Base-by-base conservation (phyloP, 2,888 invertebrate species). In the Noctua janthina region DNA sequence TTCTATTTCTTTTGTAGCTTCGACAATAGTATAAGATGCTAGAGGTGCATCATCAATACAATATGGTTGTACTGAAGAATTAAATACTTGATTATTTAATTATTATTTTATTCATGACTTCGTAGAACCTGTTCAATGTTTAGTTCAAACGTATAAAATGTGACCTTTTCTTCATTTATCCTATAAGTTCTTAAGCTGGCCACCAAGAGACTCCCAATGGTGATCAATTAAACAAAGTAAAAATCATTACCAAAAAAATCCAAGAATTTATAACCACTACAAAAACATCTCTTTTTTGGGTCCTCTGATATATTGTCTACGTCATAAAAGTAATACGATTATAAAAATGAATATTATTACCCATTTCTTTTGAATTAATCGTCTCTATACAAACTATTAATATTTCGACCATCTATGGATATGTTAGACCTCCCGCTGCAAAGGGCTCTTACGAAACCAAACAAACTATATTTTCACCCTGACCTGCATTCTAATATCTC, bases 371-470 rank as follows among this genome's bases (percentile, higher is more conserved):
- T 86, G 92, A 93, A 94, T 94, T 94, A 93, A 94, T 94, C 89
- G 92, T 90, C 85, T 88, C 87, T 89, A 90, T 91, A 92, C 90
- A 91, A 91, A 92, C 93, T 93, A 94, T 94, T 94, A 95, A 94
- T 94, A 94, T 93, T 93, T 94, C 91, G 91, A 91, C 92, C 91
- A 88, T 90, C 91, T 91, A 91, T 89, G 92, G 91, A 91, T 92
- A 91, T 90, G 83, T 85, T 84, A 84, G 95, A 95, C 95, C 95
- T 93, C 95, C 95, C 92, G 95, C 93, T 94, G 93, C 88, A 94
- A 87, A 90, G 88, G 88, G 90, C 90, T 91, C 89, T 93, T 91
- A 92, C 89, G 84, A 90, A 93, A 91, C 85, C 46, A 78, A 81
- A 86, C 81, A 71, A 83, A 67, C 59, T 77, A 66, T 82, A 90